These are phyloP conservation scores for Ernsta delagoae DNA, from an alignment of 2,888 invertebrate species.

Conservation along the genomic window DNA sequence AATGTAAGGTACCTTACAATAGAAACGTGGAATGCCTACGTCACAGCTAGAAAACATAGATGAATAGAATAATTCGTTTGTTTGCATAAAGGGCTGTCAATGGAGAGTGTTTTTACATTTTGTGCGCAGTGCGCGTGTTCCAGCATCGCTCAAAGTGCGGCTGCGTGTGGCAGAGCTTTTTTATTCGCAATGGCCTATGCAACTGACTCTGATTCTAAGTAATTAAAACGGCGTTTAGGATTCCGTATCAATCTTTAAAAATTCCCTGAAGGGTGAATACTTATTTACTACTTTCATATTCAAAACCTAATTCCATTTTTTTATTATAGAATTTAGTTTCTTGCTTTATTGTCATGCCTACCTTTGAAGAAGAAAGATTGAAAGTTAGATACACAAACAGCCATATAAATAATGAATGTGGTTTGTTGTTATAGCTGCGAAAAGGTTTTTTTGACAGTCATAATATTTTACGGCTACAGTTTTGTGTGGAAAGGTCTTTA, in stretches of 20 bases:
- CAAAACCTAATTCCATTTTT: not conserved
- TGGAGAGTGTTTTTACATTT: conserved; percentile 6
- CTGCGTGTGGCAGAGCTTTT: conserved; percentile 44
- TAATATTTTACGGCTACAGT: conserved; percentile 22
- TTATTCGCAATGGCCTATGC: conserved; percentile 46
- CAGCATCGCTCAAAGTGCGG: conserved; percentile 40
- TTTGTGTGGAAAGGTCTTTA: conserved; percentile 44
- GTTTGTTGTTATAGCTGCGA: not conserved
- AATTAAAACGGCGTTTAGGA: conserved; percentile 50
- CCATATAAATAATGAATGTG: too few relatives aligned
- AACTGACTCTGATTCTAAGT: conserved; percentile 47
- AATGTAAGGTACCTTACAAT: not conserved
- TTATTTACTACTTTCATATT: too few relatives aligned
- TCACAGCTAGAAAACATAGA: not conserved
- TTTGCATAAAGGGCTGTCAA: not conserved
- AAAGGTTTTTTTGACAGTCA: not conserved
- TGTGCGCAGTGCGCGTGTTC: conserved; percentile 7
- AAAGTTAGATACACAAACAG: too few relatives aligned
- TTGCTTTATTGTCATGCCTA: too few relatives aligned
- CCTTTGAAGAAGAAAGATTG: too few relatives aligned
- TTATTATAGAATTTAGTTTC: too few relatives aligned
- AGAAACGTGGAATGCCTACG: not conserved
- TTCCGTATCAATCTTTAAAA: conserved; percentile 35
- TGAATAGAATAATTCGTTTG: conserved; percentile 2
- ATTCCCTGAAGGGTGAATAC: not conserved